Evolutionary conservation across 2,888 invertebrate genomes (phyloP).

Genomic region (Netelia virgata): DNA sequence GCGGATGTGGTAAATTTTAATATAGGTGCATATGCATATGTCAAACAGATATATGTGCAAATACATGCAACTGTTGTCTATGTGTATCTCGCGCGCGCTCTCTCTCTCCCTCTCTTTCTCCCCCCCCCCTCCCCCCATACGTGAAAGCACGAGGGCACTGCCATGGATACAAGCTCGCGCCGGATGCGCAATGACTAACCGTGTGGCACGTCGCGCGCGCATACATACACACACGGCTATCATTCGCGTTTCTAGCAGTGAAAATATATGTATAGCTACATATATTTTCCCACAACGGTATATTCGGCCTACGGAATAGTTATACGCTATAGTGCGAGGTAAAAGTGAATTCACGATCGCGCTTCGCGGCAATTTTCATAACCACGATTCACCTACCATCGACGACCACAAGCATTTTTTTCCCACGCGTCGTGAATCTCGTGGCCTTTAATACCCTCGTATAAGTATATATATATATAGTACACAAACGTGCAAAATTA

Average conservation of each 20-base stretch:
- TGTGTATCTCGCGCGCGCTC: neutral
- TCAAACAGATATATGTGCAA: neutral
- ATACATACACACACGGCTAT: neutral
- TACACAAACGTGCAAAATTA: no score
- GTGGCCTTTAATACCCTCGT: no score
- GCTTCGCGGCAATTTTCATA: no score
- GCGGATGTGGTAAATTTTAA: neutral
- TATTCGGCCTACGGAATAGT: no score
- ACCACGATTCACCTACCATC: no score
- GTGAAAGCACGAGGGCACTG: slow-evolving; percentile 43
- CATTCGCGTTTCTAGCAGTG: neutral
- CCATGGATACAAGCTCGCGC: slow-evolving; percentile 48
- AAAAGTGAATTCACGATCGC: no score
- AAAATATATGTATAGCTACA: neutral
- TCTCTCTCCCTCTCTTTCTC: neutral
- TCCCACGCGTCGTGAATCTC: no score
- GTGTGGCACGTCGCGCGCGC: neutral
- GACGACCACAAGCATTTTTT: no score
- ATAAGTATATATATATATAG: no score
- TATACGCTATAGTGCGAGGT: no score
- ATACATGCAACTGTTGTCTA: neutral
- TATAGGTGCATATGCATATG: slow-evolving; percentile 3
- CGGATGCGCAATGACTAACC: slow-evolving; percentile 61
- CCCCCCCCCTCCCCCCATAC: neutral
- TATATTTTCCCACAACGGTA: no score